A percentile compares a stretch with the other conserved stretches of the same genome.
These are phyloP conservation scores for Hyposmocoma kahamanoa DNA, from an alignment of 1,140 invertebrate species.

Conservation along the genomic window DNA sequence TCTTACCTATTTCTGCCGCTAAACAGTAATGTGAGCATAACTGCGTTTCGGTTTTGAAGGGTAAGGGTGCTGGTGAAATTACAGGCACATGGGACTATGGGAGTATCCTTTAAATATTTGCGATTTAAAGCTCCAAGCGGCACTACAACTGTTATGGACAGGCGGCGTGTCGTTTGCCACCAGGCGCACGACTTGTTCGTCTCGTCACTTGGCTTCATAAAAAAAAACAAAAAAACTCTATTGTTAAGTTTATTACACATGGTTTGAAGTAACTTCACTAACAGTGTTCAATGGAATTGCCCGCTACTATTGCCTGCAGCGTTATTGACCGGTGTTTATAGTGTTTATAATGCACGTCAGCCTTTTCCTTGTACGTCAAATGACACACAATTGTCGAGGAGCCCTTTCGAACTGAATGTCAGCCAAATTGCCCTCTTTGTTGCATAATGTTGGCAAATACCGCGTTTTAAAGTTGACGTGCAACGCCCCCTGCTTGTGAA, in stretches of 20 bases:
- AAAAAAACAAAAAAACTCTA: not conserved
- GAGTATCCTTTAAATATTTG: not conserved
- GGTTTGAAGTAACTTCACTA: not conserved
- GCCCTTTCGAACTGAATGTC: slow-evolving; percentile 48
- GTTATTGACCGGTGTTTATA: slow-evolving; percentile 9
- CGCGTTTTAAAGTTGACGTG: slow-evolving; percentile 11
- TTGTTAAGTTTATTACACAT: not conserved
- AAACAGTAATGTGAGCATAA: no score
- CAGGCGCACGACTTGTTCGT: no score
- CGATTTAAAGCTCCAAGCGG: no score
- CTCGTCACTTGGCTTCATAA: no score
- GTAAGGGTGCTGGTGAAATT: no score
- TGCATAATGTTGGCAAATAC: slow-evolving; percentile 36
- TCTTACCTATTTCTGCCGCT: no score
- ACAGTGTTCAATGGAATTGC: slow-evolving; percentile 16
- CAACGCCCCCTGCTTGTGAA: no score
- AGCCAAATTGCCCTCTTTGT: slow-evolving; percentile 35
- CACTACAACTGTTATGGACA: no score
- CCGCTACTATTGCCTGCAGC: no score
- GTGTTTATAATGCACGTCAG: not conserved
- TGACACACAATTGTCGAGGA: slow-evolving; percentile 39
- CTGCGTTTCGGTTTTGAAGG: no score
- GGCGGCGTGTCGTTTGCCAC: no score
- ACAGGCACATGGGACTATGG: not conserved
- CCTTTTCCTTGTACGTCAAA: slow-evolving; percentile 26